Evolutionary conservation across 2,888 invertebrate genomes (phyloP), one percentile per base, ranked within the genome.

Genomic region (Osedax frankpressi): DNA sequence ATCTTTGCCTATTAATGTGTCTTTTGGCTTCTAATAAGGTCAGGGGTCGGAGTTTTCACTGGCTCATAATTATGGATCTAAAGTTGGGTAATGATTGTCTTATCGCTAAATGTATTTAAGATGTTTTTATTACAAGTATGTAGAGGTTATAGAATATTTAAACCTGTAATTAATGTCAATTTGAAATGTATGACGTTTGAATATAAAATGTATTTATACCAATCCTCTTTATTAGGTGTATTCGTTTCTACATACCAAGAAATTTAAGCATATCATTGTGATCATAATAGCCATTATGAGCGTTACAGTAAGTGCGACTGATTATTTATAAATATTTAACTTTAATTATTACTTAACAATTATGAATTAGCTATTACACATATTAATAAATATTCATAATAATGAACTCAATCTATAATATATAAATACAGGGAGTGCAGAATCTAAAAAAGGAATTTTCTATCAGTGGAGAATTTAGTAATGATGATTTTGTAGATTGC

Each of bases 1-100:
- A 91, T 78, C 84, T 92, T 79, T 91, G 91, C 81, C 87, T 92
- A 0, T 85, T 91, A 1, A 87, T 89, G 0, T 89, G 91, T 0
- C 83, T 92, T 1, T 83, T 90, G 25, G 88, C 89, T 75, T 85
- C 85, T 86, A 88, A 77, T 86, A 86, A 80, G 87, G 88, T 83
- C 88, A 73, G 74, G 19, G 28, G 14, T 19, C n/a, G 25, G 14
- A 19, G 19, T 67, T 67, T n/a, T 11, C n/a, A n/a, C n/a, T n/a
- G n/a, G n/a, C n/a, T n/a, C n/a, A n/a, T n/a, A n/a, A n/a, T n/a
- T n/a, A n/a, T n/a, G n/a, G n/a, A n/a, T n/a, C n/a, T n/a, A n/a
- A n/a, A n/a, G n/a, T n/a, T n/a, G n/a, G n/a, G n/a, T n/a, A n/a
- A n/a, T n/a, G n/a, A n/a, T n/a, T n/a, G n/a, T n/a, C n/a, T n/a